Conservation (phyloP, 1,140 invertebrate species). For the Eulimnadia texana region DNA sequence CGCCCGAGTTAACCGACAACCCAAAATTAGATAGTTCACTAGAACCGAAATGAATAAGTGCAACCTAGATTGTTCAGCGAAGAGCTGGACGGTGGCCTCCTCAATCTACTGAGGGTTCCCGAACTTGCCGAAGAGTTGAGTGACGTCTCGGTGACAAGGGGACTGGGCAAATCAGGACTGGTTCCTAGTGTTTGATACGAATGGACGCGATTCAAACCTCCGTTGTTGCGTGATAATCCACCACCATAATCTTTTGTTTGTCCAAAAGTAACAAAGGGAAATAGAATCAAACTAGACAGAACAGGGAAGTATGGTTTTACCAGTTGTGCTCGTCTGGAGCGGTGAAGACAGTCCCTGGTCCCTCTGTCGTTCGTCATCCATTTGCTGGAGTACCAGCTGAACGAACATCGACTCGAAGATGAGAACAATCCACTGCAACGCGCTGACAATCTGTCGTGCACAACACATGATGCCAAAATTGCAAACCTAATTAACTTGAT, state of each 20-base stretch:
- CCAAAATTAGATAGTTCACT: constrained; percentile 6
- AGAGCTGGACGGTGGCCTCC: constrained; percentile 23
- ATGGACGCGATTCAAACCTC: neutral
- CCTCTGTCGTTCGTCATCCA: constrained; percentile 41
- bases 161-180: constrained; percentile 17
- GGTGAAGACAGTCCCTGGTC: neutral
- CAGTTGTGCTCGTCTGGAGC: neutral
- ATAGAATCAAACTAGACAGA: too few relatives aligned
- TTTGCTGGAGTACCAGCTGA: constrained; percentile 44
- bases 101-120: constrained; percentile 17
- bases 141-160: neutral
- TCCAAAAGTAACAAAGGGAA: too few relatives aligned
- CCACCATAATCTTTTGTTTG: too few relatives aligned
- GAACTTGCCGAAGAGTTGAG: constrained; percentile 7
- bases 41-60: neutral
- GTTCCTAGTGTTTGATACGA: constrained; percentile 12
- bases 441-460: constrained; percentile 53
- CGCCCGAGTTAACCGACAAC: constrained; percentile 3
- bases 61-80: constrained; percentile 20
- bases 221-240: neutral
- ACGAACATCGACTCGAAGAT: constrained; percentile 80
- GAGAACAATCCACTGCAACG: constrained; percentile 78
- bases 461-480: too few relatives aligned
- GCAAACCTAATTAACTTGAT: too few relatives aligned
- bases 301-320: too few relatives aligned